Evolutionary conservation across 2,113 vertebrate genomes (phyloP).

Genomic region (Tupaia chinensis): DNA sequence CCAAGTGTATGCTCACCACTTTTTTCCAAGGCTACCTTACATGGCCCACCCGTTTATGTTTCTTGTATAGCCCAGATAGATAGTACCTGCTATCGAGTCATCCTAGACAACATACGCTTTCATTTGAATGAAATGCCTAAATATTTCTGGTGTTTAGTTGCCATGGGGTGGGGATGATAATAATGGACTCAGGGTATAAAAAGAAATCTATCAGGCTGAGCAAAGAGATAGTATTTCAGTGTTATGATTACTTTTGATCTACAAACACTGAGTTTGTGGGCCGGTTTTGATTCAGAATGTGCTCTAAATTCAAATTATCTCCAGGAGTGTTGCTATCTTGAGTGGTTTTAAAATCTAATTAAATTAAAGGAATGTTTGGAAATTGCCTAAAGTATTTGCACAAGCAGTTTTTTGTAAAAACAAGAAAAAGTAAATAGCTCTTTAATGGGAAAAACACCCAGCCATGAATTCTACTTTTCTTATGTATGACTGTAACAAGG

Average conservation of each 20-base stretch:
- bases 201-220: background rate
- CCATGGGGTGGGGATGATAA: background rate
- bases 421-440: conserved; percentile 62
- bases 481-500: conserved; percentile 27
- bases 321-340: conserved; percentile 49
- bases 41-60: background rate
- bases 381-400: conserved; percentile 61
- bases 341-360: conserved; percentile 66
- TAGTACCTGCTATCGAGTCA: background rate
- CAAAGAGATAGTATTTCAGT: background rate
- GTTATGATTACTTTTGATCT: background rate
- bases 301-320: conserved; percentile 46
- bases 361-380: conserved; percentile 66
- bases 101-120: background rate
- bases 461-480: conserved; percentile 55
- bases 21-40: background rate
- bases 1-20: background rate
- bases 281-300: conserved; percentile 52
- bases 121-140: background rate
- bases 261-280: background rate
- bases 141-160: conserved; percentile 31
- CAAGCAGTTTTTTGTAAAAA: conserved; percentile 57
- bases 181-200: background rate
- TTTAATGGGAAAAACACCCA: conserved; percentile 67
- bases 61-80: background rate